Evolutionary conservation across 2,888 invertebrate species (phyloP).

Genomic region (Timandra comae): DNA sequence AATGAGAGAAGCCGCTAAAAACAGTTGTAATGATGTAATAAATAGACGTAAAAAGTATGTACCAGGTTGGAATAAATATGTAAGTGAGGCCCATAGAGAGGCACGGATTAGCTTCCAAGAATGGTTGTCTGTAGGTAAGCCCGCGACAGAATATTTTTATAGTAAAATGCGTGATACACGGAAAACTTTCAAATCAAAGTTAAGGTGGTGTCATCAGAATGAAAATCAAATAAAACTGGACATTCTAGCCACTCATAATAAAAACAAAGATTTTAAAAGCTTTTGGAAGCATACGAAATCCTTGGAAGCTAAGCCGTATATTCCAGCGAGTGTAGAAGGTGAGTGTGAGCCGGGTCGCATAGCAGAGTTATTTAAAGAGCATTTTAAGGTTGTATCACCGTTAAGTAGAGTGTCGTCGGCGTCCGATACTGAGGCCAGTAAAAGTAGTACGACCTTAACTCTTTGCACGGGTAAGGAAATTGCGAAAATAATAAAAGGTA

Average conservation of each 20-base stretch:
- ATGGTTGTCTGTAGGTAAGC: conserved; percentile 1
- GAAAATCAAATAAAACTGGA: conserved; percentile 3
- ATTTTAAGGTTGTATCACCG: not conserved
- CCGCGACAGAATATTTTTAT: not conserved
- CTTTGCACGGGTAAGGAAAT: conserved; percentile 1
- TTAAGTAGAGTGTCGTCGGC: not conserved
- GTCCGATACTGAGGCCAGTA: not conserved
- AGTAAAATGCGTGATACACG: conserved; percentile 1
- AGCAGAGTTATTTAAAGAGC: conserved; percentile 1
- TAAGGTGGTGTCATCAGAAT: conserved; percentile 6
- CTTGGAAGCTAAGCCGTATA: conserved; percentile 1
- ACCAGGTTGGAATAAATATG: not conserved
- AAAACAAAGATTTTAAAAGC: conserved; percentile 2
- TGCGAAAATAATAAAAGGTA: not conserved
- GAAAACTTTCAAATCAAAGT: conserved; percentile 2
- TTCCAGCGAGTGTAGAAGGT: conserved; percentile 3
- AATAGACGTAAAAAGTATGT: not conserved
- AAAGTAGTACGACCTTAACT: not conserved
- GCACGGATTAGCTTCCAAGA: conserved; percentile 1
- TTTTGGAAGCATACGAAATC: conserved; percentile 9
- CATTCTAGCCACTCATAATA: not conserved
- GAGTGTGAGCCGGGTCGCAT: conserved; percentile 1
- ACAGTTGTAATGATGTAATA: not conserved
- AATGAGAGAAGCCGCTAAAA: not conserved
- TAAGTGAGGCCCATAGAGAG: too few species aligned